Percentiles rank a stretch among this genome's conserved stretches.
Conservation (phyloP, 2,113 vertebrate species). For the Notiomystis cincta region DNA sequence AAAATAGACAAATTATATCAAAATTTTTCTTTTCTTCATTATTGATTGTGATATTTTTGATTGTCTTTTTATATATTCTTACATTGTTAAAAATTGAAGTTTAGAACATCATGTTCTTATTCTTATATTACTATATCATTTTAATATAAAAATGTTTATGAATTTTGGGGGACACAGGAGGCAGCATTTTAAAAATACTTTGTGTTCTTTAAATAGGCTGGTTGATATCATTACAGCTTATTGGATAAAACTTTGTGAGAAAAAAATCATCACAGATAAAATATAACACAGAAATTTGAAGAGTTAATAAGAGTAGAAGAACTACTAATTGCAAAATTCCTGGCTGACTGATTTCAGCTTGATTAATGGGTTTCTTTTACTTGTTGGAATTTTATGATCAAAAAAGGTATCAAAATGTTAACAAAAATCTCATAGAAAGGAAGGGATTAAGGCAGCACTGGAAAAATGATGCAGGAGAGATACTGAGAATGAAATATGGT, state of each 20-base stretch:
- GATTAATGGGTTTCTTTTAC: not conserved
- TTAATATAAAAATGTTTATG: not conserved
- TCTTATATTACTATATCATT: not conserved
- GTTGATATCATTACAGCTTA: not conserved
- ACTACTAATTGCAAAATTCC: not conserved
- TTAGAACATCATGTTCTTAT: not conserved
- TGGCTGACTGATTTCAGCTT: not conserved
- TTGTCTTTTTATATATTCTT: not conserved
- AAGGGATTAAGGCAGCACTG: not conserved
- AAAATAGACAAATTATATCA: not conserved
- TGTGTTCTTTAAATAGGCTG: not conserved
- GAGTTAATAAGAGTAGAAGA: not conserved
- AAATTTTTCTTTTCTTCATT: not conserved
- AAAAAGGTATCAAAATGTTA: not conserved
- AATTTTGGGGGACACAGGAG: not conserved
- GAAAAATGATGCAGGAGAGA: not conserved
- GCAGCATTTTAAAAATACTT: not conserved
- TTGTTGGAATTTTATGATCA: not conserved
- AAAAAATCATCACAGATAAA: not conserved
- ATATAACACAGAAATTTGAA: not conserved
- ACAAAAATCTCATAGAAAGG: not conserved
- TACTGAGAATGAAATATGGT: not conserved
- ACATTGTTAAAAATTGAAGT: not conserved
- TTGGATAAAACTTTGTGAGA: not conserved
- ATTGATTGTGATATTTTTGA: not conserved